These are phyloP conservation scores for Ectemnius continuus DNA, from an alignment of 2,888 invertebrate species.

Conservation along the genomic window DNA sequence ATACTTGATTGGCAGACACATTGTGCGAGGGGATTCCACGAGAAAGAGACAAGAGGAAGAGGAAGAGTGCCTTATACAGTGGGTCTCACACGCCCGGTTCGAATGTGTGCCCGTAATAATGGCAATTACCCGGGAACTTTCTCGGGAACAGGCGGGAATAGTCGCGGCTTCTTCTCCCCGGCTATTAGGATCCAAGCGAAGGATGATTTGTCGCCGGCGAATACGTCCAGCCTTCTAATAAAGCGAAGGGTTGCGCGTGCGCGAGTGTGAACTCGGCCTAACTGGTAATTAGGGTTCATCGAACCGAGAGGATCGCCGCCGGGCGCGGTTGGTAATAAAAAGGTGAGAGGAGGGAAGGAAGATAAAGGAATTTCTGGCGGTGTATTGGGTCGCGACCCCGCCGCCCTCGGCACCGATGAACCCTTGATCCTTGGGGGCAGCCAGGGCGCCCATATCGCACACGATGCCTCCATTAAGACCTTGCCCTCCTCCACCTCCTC, in stretches of 20 bases:
- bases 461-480: slow-evolving; percentile 53
- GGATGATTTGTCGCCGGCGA: too few relatives aligned
- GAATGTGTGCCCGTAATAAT: neutral
- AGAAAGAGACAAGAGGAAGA: too few relatives aligned
- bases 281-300: slow-evolving; percentile 52
- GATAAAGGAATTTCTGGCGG: slow-evolving; percentile 63
- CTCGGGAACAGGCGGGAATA: too few relatives aligned
- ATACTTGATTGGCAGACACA: slow-evolving; percentile 7
- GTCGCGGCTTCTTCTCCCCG: too few relatives aligned
- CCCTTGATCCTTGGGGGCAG: slow-evolving; percentile 37
- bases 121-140: neutral
- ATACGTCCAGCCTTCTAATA: too few relatives aligned
- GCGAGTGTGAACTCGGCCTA: neutral
- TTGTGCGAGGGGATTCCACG: neutral
- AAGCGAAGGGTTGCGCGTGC: too few relatives aligned
- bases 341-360: slow-evolving; percentile 51
- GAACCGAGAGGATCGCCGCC: slow-evolving; percentile 41
- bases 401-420: slow-evolving; percentile 45
- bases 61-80: neutral
- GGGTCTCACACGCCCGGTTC: neutral
- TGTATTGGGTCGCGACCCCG: slow-evolving; percentile 52
- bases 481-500: neutral
- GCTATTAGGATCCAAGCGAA: too few relatives aligned
- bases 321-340: slow-evolving; percentile 52
- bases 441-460: slow-evolving; percentile 48